Percentiles rank a stretch among this genome's conserved stretches.
phyloP scores from a whole-genome alignment of 2,113 vertebrate species.

The Puma concolor region DNA sequence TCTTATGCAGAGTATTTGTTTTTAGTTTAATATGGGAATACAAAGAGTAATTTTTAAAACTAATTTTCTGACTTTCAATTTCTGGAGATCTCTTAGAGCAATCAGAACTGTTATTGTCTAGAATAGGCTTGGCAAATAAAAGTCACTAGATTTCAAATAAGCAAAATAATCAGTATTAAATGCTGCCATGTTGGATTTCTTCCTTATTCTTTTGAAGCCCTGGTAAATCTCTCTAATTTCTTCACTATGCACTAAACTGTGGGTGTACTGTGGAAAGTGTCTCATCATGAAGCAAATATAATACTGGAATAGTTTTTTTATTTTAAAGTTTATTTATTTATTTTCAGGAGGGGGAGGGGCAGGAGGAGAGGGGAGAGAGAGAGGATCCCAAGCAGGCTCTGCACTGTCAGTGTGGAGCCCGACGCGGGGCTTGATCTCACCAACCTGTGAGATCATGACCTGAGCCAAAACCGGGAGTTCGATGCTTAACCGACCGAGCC shows the following conservation, averaged over 20 bases:
- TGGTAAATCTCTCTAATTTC: neutral
- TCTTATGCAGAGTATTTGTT: neutral
- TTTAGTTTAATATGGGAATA: constrained; percentile 7
- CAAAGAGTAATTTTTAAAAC: neutral
- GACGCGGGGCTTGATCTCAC: rapidly evolving
- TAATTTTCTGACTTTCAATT: constrained; percentile 8
- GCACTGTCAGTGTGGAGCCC: too few relatives aligned
- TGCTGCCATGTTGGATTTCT: neutral
- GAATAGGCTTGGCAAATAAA: neutral
- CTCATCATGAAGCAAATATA: neutral
- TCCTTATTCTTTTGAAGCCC: neutral
- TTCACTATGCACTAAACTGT: neutral
- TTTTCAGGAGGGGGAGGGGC: too few relatives aligned
- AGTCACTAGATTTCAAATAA: neutral
- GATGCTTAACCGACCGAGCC: too few relatives aligned
- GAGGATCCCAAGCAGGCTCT: too few relatives aligned
- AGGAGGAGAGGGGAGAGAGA: too few relatives aligned
- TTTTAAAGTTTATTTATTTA: too few relatives aligned
- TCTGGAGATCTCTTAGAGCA: neutral
- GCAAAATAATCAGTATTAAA: neutral
- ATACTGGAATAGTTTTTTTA: neutral
- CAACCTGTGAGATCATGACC: too few relatives aligned
- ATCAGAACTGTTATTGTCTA: neutral
- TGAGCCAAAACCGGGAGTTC: too few relatives aligned
- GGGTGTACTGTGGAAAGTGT: neutral